phyloP scores from a whole-genome alignment of 2,797 vertebrate species.

The Lerista edwardsae region DNA sequence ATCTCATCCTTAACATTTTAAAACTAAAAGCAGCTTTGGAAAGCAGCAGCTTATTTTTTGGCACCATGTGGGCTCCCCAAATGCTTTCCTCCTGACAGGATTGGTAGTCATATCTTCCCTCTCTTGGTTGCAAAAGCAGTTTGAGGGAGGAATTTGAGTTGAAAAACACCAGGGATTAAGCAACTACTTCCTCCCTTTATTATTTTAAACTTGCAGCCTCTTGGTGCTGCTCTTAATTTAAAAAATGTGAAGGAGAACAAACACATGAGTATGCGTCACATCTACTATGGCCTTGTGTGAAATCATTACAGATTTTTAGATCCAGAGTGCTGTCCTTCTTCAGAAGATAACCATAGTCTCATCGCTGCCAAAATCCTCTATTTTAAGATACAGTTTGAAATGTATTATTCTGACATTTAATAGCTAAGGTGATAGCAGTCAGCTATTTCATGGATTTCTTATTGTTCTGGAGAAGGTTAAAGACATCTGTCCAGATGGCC shows the following conservation, averaged over 20 bases:
- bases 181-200: not conserved
- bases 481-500: conserved; percentile 67
- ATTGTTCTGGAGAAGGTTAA: conserved; percentile 73
- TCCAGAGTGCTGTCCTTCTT: conserved; percentile 38
- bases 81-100: not conserved
- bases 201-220: not conserved
- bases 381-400: conserved; percentile 73
- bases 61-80: not conserved
- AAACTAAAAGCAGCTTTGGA: too few relatives aligned
- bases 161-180: not conserved
- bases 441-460: conserved; percentile 74
- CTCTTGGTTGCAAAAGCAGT: not conserved
- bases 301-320: not conserved
- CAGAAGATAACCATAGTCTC: conserved; percentile 50
- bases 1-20: too few relatives aligned
- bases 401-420: conserved; percentile 80
- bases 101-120: not conserved
- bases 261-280: conserved; percentile 17
- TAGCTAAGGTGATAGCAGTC: conserved; percentile 75
- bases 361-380: conserved; percentile 57
- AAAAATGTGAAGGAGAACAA: not conserved
- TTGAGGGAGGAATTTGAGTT: not conserved
- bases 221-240: not conserved
- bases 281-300: not conserved
- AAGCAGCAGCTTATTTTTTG: too few relatives aligned